Percentiles rank a stretch among this genome's conserved stretches.
Evolutionary conservation across 2,888 invertebrate species (phyloP).

Genomic region (Koerneria pararmatus): DNA sequence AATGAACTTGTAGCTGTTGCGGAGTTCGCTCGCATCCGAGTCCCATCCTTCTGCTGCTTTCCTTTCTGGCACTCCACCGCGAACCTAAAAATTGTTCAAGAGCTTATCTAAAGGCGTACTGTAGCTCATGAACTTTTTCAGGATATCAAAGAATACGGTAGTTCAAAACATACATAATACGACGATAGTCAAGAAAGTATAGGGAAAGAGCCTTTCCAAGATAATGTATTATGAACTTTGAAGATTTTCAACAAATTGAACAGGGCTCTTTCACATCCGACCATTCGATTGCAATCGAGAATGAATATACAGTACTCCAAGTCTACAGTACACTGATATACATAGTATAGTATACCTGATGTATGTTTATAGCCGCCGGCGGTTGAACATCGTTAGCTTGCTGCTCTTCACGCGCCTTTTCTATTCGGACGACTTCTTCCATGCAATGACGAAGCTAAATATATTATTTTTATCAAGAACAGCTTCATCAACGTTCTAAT

Average conservation of each 20-base stretch:
- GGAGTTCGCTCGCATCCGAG: conserved; percentile 11
- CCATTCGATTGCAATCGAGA: background rate
- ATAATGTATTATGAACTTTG: too few species aligned
- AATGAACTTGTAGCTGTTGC: conserved; percentile 18
- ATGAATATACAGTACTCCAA: background rate
- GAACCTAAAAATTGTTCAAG: conserved; percentile 9
- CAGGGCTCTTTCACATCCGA: too few species aligned
- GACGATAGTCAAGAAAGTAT: too few species aligned
- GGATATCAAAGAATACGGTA: too few species aligned
- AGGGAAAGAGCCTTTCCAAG: too few species aligned
- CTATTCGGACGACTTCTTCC: conserved; percentile 20
- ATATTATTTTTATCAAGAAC: background rate
- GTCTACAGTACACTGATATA: too few species aligned
- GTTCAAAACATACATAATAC: too few species aligned
- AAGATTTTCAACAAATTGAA: too few species aligned
- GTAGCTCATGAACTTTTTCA: too few species aligned
- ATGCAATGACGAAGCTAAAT: conserved; percentile 12
- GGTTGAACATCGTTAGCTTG: background rate
- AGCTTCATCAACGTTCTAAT: background rate
- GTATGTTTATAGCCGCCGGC: background rate
- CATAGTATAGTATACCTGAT: conserved; percentile 14
- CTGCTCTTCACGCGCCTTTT: conserved; percentile 4
- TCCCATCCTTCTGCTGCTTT: conserved; percentile 18
- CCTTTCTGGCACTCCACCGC: conserved; percentile 4
- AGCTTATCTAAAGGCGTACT: too few species aligned